These are phyloP conservation scores for Galerucella pusilla DNA, from an alignment of 2,888 invertebrate species.

Conservation along the genomic window DNA sequence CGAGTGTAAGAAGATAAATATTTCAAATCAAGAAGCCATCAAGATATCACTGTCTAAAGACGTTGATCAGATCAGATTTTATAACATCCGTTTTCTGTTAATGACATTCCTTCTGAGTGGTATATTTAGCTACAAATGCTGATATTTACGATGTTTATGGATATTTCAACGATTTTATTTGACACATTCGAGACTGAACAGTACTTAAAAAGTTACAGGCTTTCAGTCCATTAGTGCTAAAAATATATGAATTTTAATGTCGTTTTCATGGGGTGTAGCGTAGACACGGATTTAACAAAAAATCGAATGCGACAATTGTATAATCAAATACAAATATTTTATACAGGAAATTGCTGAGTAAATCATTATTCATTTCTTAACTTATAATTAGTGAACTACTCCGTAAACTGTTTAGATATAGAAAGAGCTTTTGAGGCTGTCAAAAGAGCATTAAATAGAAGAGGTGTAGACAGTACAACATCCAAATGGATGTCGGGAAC, in stretches of 20 bases:
- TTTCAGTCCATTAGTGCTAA: conserved; percentile 12
- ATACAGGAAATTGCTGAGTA: background rate
- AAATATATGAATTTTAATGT: conserved; percentile 2
- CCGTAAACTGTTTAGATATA: too few species aligned
- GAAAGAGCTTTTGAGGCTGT: too few species aligned
- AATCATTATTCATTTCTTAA: too few species aligned
- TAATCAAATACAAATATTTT: background rate
- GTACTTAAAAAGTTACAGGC: conserved; percentile 21
- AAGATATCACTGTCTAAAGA: conserved; percentile 27
- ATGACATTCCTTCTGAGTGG: conserved; percentile 33
- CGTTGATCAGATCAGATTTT: conserved; percentile 44
- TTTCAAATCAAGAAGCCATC: conserved; percentile 2
- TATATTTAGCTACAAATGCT: conserved; percentile 53
- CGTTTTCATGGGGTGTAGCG: background rate
- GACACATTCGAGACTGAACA: conserved; percentile 45
- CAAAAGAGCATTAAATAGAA: too few species aligned
- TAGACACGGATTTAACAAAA: too few species aligned
- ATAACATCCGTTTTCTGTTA: conserved; percentile 52
- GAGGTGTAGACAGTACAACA: too few species aligned
- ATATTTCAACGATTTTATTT: conserved; percentile 41
- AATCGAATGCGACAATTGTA: background rate
- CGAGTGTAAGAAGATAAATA: background rate
- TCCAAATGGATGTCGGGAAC: too few species aligned
- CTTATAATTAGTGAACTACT: too few species aligned
- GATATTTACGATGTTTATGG: conserved; percentile 55